Evolutionary conservation across 1,140 invertebrate genomes (phyloP), one percentile per base, ranked within the genome.

Genomic region (Drosophila pandora): DNA sequence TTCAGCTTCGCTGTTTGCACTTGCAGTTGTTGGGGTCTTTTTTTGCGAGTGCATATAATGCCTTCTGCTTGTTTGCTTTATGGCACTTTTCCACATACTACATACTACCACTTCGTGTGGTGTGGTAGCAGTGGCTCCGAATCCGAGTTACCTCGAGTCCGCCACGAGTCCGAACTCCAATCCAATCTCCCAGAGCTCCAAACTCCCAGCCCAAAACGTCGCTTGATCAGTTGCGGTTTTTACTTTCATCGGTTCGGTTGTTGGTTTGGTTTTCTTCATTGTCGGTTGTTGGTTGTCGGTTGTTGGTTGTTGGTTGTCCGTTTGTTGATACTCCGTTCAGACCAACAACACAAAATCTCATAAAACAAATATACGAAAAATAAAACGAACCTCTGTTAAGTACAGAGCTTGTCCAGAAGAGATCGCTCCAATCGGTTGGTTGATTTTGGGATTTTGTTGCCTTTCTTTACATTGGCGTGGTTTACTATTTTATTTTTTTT

Each of bases 141-240:
- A 9, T 43, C 53, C 55, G 47, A 49, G 47, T 55, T 17, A 17
- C 17, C 17, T 37, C 17, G 53, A 57, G 53, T 56, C 73, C 59
- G 47, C 17, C 17, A 23, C 17, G 53, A 57, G 53, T 56, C 73
- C 59, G 47, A 59, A 60, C 50, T 56, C 32, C 48, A 47, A 21
- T 21, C 28, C 52, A 25, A 30, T 56, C 56, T 83, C 76, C 73
- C 57, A 80, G 63, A 65, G 80, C 49, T 48, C 22, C 32, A 41
- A 39, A 52, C 63, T 76, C 48, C 78, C 59, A 58, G 54, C 54
- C 58, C 58, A 52, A 61, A 45, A 67, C 57, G 83, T 79, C 71
- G 85, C 85, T 79, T 90, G 88, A 90, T 90, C 90, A 91, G 90
- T 91, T 80, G 85, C 85, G 85, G 87, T 88, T 91, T 91, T 91